phyloP scores from a whole-genome alignment of 2,113 vertebrate genomes.

The Myiozetetes cayanensis region DNA sequence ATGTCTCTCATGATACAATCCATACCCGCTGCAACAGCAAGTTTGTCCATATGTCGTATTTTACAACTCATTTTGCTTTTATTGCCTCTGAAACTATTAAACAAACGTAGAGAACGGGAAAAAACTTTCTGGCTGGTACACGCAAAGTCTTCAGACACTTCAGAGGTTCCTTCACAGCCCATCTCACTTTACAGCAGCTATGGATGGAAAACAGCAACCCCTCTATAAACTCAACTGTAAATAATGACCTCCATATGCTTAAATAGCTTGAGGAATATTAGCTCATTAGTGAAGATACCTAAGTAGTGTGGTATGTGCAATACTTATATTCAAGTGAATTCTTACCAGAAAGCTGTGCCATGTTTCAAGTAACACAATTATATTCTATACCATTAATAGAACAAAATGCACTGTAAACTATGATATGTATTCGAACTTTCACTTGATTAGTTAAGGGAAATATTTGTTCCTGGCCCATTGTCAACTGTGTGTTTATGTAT shows the following conservation, averaged over 20 bases:
- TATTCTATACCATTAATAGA: not conserved
- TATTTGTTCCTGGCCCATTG: not conserved
- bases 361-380: not conserved
- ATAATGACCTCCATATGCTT: constrained; percentile 40
- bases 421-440: not conserved
- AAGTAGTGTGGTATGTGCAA: not conserved
- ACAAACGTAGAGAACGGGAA: not conserved
- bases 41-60: not conserved
- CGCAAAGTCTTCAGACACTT: not conserved
- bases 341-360: not conserved
- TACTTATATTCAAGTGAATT: not conserved
- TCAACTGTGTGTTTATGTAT: not conserved
- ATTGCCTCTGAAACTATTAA: not conserved
- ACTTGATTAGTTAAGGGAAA: constrained; percentile 10
- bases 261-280: not conserved
- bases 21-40: not conserved
- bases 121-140: not conserved
- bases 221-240: not conserved
- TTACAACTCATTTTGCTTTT: constrained; percentile 23
- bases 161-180: constrained; percentile 2
- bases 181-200: constrained; percentile 35
- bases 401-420: not conserved
- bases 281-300: not conserved
- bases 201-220: not conserved
- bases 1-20: not conserved